A percentile compares a stretch with the other conserved stretches of the same genome.
These are phyloP conservation scores for Crocallis elinguaria DNA, from an alignment of 2,888 invertebrate species.

Conservation along the genomic window DNA sequence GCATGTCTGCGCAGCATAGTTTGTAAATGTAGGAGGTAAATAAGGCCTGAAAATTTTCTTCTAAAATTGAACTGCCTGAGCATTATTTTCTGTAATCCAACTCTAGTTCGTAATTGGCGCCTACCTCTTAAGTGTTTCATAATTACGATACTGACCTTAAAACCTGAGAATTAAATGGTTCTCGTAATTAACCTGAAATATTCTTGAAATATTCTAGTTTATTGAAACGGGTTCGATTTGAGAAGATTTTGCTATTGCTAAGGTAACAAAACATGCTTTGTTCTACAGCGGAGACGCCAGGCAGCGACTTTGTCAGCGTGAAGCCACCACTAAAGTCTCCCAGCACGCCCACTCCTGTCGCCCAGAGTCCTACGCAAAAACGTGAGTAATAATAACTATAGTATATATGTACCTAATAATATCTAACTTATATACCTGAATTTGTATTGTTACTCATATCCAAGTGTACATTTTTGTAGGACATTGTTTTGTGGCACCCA, in stretches of 20 bases:
- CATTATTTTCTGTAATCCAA: background rate
- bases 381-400: slow-evolving; percentile 43
- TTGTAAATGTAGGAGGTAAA: background rate
- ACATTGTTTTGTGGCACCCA: slow-evolving; percentile 33
- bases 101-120: too few species aligned
- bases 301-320: slow-evolving; percentile 53
- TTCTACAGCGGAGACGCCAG: slow-evolving; percentile 55
- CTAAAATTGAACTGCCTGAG: background rate
- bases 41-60: background rate
- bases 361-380: slow-evolving; percentile 58
- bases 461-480: slow-evolving; percentile 15
- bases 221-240: background rate
- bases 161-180: too few species aligned
- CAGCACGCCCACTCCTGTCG: slow-evolving; percentile 46
- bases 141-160: background rate
- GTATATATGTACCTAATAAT: background rate
- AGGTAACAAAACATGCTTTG: background rate
- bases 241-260: background rate
- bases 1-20: background rate
- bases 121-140: too few species aligned
- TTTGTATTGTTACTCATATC: slow-evolving; percentile 25
- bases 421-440: slow-evolving; percentile 18
- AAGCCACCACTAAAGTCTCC: slow-evolving; percentile 56
- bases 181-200: too few species aligned
- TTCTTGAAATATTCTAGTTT: too few species aligned